Base-by-base conservation (phyloP, 2,797 vertebrate species). In the Carcharodon carcharias region DNA sequence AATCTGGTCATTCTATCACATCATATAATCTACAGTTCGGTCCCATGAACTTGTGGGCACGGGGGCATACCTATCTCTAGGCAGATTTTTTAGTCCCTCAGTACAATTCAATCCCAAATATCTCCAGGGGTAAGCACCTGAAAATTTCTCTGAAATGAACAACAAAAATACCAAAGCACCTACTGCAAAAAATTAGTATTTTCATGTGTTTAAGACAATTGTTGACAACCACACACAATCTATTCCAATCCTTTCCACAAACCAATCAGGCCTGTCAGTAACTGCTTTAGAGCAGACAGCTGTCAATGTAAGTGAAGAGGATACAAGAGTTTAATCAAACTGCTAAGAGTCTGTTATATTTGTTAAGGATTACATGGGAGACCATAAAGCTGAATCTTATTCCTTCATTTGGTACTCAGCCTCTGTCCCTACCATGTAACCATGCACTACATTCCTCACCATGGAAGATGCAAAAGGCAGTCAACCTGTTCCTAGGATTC, bases 201-300 rank as follows among this genome's bases (percentile, higher is more conserved):
- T 77, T 95, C 12, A 69, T 95, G 54, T 45, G 35, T 35, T 71
- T 95, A 31, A 73, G 26, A 95, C 69, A 95, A 71, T 69, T 56
- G 94, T 28, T 73, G 45, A 73, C 69, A 50, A 50, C 73, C n/a
- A 73, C 45, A 26, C 45, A 54, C 50, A 95, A 95, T 71, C 28
- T 95, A 71, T 95, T 95, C 94, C 69, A 95, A 73, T 95, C 69
- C 28, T 95, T 95, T 54, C 94, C 23, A n/a, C 14, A 50, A 71
- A 71, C 65, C 7, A 95, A 95, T 35, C n/a, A 28, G 45, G 21
- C 45, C 50, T 73, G 94, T 73, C 94, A 71, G 50, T 35, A 73
- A 77, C 94, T 77, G 69, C 35, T 73, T 77, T n/a, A 35, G 40
- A 73, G 69, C 50, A 54, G 69, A 56, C 69, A 95, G 6, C 94